These are phyloP conservation scores for Melanotaenia parkinsoni DNA, from an alignment of 2,797 vertebrate species.

Conservation along the genomic window DNA sequence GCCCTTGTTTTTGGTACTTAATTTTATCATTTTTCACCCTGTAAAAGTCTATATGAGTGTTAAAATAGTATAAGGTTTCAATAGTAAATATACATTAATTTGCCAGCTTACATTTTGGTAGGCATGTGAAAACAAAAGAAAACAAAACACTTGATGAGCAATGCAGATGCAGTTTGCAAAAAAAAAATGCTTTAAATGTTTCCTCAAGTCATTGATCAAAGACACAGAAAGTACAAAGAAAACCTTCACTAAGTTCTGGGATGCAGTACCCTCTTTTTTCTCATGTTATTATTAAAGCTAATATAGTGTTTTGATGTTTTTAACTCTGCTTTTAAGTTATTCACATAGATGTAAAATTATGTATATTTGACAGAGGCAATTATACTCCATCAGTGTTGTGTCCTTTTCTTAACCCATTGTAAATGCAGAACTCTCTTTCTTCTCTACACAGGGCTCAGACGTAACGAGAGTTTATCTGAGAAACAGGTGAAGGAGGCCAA, in stretches of 20 bases:
- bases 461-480: slow-evolving; percentile 95
- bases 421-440: slow-evolving; percentile 25
- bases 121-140: background rate
- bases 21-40: background rate
- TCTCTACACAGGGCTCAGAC: slow-evolving; percentile 87
- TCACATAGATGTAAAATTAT: slow-evolving; percentile 4
- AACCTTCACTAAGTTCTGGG: background rate
- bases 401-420: background rate
- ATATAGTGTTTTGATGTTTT: background rate
- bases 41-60: background rate
- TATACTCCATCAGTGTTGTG: background rate
- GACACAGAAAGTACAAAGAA: slow-evolving; percentile 10
- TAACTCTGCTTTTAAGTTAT: background rate
- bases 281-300: background rate
- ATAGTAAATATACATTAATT: background rate
- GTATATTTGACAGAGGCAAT: slow-evolving; percentile 18
- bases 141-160: background rate
- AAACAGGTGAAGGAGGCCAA: slow-evolving; percentile 98
- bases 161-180: background rate
- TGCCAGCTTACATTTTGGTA: background rate
- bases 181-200: slow-evolving; percentile 13
- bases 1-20: slow-evolving; percentile 3
- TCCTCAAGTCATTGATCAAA: slow-evolving; percentile 19
- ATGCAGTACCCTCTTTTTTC: background rate
- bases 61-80: background rate